Percentiles rank a stretch among this genome's conserved stretches.
These are phyloP conservation scores for Aulostomus chinensis DNA, from an alignment of 2,797 vertebrate genomes.

Conservation along the genomic window DNA sequence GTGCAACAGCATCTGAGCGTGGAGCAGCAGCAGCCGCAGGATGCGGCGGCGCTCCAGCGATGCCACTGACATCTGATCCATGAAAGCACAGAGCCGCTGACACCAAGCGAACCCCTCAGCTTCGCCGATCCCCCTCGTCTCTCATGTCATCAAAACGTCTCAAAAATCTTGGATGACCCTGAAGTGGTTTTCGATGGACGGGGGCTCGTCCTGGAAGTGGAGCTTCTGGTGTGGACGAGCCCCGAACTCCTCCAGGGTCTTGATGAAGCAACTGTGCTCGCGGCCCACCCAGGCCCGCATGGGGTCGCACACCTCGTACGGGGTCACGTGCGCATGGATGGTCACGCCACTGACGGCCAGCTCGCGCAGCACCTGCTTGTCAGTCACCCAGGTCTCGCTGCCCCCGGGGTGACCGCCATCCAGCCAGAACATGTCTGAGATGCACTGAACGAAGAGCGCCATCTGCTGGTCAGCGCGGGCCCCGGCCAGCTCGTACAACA, in stretches of 20 bases:
- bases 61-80: too few species aligned
- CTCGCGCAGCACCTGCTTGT: slow-evolving; percentile 83
- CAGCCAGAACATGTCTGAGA: slow-evolving; percentile 93
- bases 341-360: slow-evolving; percentile 85
- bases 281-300: slow-evolving; percentile 97
- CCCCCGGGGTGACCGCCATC: slow-evolving; percentile 97
- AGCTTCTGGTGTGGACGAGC: slow-evolving; percentile 83
- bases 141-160: slow-evolving; percentile 31
- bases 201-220: slow-evolving; percentile 89
- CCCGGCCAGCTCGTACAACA: slow-evolving; percentile 89
- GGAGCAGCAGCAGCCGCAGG: too few species aligned
- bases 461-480: slow-evolving; percentile 84
- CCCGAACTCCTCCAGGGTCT: slow-evolving; percentile 86
- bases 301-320: slow-evolving; percentile 93
- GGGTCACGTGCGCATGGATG: slow-evolving; percentile 92
- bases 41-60: too few species aligned
- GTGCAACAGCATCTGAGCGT: too few species aligned
- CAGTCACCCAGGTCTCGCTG: slow-evolving; percentile 94
- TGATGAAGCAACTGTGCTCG: slow-evolving; percentile 89
- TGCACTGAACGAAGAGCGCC: slow-evolving; percentile 79
- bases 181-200: slow-evolving; percentile 96
- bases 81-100: too few species aligned
- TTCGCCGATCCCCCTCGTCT: too few species aligned
- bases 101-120: too few species aligned
- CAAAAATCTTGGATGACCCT: slow-evolving; percentile 88